Evolutionary conservation across 2,888 invertebrate genomes (phyloP).

Genomic region (Fabriciana adippe): DNA sequence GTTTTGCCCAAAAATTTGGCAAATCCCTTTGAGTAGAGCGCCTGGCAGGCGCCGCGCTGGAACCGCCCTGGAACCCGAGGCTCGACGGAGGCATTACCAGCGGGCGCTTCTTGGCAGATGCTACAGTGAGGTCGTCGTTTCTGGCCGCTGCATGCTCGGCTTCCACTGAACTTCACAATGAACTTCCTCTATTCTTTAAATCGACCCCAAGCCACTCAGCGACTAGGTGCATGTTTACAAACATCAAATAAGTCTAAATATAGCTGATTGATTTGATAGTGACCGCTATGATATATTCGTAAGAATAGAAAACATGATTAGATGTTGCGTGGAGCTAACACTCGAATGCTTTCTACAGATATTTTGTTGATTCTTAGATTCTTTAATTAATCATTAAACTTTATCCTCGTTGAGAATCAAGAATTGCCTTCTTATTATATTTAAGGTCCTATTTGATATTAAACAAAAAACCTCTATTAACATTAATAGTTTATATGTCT

Average conservation of each 20-base stretch:
- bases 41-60: conserved; percentile 23
- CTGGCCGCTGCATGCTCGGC: conserved; percentile 49
- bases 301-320: conserved; percentile 9
- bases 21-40: conserved; percentile 57
- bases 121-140: conserved; percentile 65
- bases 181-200: conserved; percentile 67
- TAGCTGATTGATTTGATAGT: conserved; percentile 47
- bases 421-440: too few relatives aligned
- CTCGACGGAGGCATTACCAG: conserved; percentile 34
- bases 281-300: conserved; percentile 28
- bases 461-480: too few relatives aligned
- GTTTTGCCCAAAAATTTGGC: conserved; percentile 79
- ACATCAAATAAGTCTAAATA: conserved; percentile 66
- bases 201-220: conserved; percentile 52
- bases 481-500: too few relatives aligned
- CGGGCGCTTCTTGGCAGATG: conserved; percentile 61
- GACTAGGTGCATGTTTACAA: conserved; percentile 64
- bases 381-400: too few relatives aligned
- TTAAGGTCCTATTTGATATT: too few relatives aligned
- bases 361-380: background rate
- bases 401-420: too few relatives aligned
- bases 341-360: background rate
- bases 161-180: conserved; percentile 74
- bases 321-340: conserved; percentile 5
- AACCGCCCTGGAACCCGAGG: conserved; percentile 16